Evolutionary conservation across 2,113 vertebrate species (phyloP), one percentile per base, ranked within the genome.

Genomic region (Urocitellus parryii): DNA sequence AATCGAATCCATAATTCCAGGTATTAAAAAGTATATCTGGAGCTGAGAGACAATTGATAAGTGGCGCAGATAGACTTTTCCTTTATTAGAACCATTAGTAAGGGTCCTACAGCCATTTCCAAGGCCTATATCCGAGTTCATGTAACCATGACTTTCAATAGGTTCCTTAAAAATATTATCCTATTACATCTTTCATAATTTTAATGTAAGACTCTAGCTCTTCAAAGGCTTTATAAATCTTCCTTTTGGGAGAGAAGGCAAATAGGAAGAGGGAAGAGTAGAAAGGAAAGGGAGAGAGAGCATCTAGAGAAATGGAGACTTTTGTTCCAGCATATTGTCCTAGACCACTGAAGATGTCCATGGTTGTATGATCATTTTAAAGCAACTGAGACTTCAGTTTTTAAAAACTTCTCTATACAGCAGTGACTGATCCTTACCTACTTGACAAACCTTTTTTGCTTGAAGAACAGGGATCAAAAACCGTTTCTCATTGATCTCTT

Each of bases 401-500:
- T 94, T 86, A 95, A 79, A 29, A 86, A 83, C 13, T 94, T 90
- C 58, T 80, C 63, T 80, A 29, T 82, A 34, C 42, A 72, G 34
- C 82, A 80, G 27, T 83, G 56, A 84, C 76, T 84, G 83, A 93
- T 89, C 39, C 74, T 89, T 93, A 70, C 73, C 63, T 63, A 24
- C 27, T 83, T 81, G 25, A 94, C 74, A 97, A 97, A 96, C 2
- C 93, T 24, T 88, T 91, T 83, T 95, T 74, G 48, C 70, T 53
- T 86, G 88, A 95, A 80, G 45, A 77, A 87, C 34, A 27, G 76
- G 84, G 32, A 97, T 97, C 94, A 96, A 97, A 97, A 95, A 89
- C n/a, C 10, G 73, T 95, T 87, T 80, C 51, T 70, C 77, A 95
- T 56, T 97, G 97, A 97, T 97, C 95, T 98, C 88, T 88, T 92